Evolutionary conservation across 2,888 invertebrate genomes (phyloP), one percentile per base, ranked within the genome.

Genomic region (Apamea crenata): DNA sequence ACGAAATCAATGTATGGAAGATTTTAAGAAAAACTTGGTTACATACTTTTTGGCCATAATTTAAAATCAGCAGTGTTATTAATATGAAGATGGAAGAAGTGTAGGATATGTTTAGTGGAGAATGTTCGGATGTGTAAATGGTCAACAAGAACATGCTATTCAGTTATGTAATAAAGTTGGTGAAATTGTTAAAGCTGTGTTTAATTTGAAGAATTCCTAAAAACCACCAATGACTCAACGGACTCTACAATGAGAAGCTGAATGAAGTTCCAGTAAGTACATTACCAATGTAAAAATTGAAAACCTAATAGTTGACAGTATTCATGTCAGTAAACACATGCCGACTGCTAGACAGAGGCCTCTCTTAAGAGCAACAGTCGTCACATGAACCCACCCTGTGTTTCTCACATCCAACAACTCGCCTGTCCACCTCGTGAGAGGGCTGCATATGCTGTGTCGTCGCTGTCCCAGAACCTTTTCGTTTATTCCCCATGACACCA

Each of bases 211-310:
- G 29, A 16, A 16, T 61, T 61, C 29, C 61, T 16, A 8, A 61
- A 16, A 61, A 61, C 29, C 8, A 29, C 61, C 61, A 61, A 29
- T 29, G 29, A 18, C 29, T 29, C 7, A 16, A 29, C 16, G 7
- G 7, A 29, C 29, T 59, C 59, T 61, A 29, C 61, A 61, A 36
- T 63, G 32, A 18, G 18, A 70, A 36, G 63, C 25, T 70, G 18
- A 70, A 18, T n/a, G 32, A 36, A 36, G 25, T 63, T 25, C 32
- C 70, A n/a, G 70, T 70, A 70, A 70, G 70, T 70, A 36, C 61
- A 61, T 61, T 61, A 70, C 32, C 1, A 12, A 25, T 32, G 16
- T 16, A 10, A 25, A 29, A 32, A 25, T 56, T 70, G 1, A 32
- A 50, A 53, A 53, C 69, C 25, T 14, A 69, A 47, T 29, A 7